Conservation (phyloP, 64 coral and sea anemone genomes). For the Acropora yongei region DNA sequence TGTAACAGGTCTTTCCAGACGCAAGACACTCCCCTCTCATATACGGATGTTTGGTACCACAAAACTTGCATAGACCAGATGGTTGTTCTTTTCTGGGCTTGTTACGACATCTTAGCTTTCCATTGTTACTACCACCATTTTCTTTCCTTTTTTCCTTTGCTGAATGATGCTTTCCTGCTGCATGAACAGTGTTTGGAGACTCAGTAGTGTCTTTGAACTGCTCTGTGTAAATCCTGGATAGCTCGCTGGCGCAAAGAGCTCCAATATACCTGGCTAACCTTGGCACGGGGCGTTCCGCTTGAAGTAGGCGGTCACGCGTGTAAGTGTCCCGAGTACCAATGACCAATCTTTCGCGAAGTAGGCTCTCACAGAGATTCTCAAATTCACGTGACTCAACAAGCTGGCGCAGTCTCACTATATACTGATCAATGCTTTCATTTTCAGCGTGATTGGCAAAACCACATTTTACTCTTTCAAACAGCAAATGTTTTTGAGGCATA, state of each 20-base stretch:
- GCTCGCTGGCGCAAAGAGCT: neutral
- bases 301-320: neutral
- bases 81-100: neutral
- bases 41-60: neutral
- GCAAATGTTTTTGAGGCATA: constrained; percentile 48
- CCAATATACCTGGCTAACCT: neutral
- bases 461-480: constrained; percentile 15
- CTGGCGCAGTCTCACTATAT: neutral
- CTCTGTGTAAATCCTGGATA: constrained; percentile 11
- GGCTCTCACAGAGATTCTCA: neutral
- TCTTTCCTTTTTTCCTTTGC: neutral
- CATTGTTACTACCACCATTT: no score
- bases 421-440: neutral
- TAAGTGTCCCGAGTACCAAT: neutral
- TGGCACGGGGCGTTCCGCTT: constrained; percentile 6
- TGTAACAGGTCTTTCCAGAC: neutral
- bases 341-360: constrained; percentile 9
- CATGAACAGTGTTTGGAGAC: neutral
- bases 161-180: neutral
- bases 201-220: neutral
- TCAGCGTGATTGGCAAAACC: constrained; percentile 6
- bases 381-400: neutral
- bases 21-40: neutral
- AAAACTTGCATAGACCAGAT: neutral
- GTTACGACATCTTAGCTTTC: no score